A percentile compares a stretch with the other conserved stretches of the same genome.
These are phyloP conservation scores for Bujurquina vittata DNA, from an alignment of 2,113 vertebrate species.

Conservation along the genomic window DNA sequence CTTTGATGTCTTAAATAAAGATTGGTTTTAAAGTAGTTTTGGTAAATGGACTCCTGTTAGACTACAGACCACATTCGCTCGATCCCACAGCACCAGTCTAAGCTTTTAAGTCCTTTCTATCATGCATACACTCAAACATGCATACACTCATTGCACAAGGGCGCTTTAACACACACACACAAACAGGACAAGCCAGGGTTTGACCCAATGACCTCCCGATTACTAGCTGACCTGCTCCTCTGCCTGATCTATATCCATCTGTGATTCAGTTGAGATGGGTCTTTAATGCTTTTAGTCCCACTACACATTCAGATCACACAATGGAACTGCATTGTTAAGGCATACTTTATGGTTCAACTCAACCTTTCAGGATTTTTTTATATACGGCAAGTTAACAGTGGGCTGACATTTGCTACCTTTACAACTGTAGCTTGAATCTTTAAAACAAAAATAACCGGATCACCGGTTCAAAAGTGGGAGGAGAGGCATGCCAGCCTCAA, in stretches of 20 bases:
- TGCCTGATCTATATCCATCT: neutral
- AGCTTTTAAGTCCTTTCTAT: neutral
- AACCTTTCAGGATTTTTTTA: too few relatives aligned
- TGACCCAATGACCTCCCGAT: neutral
- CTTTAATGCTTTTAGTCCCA: neutral
- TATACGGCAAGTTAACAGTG: too few relatives aligned
- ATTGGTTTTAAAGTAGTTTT: neutral
- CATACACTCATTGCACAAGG: neutral
- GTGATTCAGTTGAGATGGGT: neutral
- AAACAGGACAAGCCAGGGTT: neutral
- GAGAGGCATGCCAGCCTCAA: too few relatives aligned
- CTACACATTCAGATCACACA: too few relatives aligned
- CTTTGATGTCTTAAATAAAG: neutral
- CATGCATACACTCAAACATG: neutral
- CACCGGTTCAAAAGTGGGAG: too few relatives aligned
- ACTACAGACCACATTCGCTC: neutral
- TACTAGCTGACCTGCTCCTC: too few relatives aligned
- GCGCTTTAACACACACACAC: neutral
- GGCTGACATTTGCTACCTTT: too few relatives aligned
- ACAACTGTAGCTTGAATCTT: too few relatives aligned
- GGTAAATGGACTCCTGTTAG: neutral
- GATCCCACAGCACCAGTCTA: neutral
- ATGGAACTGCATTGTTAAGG: too few relatives aligned
- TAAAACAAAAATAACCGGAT: too few relatives aligned
- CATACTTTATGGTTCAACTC: too few relatives aligned